These are phyloP conservation scores for Megalopta genalis DNA, from an alignment of 1,140 invertebrate species.

Conservation along the genomic window DNA sequence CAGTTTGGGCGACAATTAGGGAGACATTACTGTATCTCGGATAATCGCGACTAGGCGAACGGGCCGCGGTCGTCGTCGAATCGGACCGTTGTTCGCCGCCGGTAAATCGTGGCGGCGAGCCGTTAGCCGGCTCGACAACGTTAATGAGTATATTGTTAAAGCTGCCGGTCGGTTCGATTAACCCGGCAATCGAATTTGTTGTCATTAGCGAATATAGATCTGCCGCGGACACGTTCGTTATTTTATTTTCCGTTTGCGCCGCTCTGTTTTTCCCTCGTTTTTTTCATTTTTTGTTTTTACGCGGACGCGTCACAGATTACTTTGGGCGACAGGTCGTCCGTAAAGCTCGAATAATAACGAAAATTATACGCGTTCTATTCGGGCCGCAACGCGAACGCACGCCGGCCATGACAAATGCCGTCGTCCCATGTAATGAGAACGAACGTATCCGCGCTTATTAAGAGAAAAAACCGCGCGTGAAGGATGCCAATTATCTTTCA, in stretches of 20 bases:
- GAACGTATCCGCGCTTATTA: not conserved
- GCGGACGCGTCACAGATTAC: constrained; percentile 3
- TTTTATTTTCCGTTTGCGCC: not conserved
- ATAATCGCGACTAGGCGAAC: constrained; percentile 68
- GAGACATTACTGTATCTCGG: no score
- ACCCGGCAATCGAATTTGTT: constrained; percentile 67
- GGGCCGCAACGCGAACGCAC: not conserved
- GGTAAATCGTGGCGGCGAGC: constrained; percentile 65
- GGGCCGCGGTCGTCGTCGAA: constrained; percentile 17
- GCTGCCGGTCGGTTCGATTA: constrained; percentile 73
- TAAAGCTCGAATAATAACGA: constrained; percentile 29
- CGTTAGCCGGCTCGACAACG: constrained; percentile 72
- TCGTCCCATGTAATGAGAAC: not conserved
- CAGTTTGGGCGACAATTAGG: no score
- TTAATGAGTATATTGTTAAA: constrained; percentile 77
- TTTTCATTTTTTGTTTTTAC: constrained; percentile 8
- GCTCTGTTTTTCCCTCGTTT: no score
- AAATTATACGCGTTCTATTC: not conserved
- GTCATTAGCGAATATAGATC: constrained; percentile 55
- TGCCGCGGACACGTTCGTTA: not conserved
- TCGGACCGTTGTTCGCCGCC: constrained; percentile 65
- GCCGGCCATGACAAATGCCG: constrained; percentile 1
- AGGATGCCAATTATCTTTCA: constrained; percentile 1
- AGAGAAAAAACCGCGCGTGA: not conserved
- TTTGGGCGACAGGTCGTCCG: constrained; percentile 14